Evolutionary conservation across 2,113 vertebrate species (phyloP).

Genomic region (Urocolius indicus): DNA sequence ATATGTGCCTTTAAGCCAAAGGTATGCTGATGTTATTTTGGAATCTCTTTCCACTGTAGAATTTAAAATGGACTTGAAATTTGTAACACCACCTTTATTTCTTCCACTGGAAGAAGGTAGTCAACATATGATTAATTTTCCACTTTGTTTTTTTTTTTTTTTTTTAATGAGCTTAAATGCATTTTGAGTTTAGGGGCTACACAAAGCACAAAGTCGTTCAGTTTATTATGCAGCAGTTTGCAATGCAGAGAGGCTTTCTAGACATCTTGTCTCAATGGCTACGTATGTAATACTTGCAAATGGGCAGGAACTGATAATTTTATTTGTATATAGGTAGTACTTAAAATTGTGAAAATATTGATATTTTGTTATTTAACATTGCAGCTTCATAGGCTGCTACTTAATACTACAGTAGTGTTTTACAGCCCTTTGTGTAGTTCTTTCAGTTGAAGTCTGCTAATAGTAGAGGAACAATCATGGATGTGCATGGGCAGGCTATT

Average conservation of each 20-base stretch:
- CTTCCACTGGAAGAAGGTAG: neutral
- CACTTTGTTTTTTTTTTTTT: neutral
- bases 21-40: neutral
- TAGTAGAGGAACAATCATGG: neutral
- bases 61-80: neutral
- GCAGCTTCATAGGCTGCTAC: neutral
- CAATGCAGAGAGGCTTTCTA: neutral
- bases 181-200: neutral
- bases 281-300: neutral
- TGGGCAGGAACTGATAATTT: neutral
- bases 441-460: neutral
- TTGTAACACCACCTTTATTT: neutral
- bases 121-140: neutral
- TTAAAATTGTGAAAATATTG: neutral
- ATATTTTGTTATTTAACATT: neutral
- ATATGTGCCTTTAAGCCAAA: neutral
- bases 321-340: neutral
- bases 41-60: neutral
- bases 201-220: neutral
- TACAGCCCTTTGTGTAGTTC: neutral
- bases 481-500: slow-evolving; percentile 23
- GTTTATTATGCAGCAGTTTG: neutral
- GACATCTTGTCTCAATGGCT: neutral
- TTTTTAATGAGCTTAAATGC: neutral
- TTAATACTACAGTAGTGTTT: neutral